Base-by-base conservation (phyloP, 2,797 vertebrate species). In the Lates japonicus region DNA sequence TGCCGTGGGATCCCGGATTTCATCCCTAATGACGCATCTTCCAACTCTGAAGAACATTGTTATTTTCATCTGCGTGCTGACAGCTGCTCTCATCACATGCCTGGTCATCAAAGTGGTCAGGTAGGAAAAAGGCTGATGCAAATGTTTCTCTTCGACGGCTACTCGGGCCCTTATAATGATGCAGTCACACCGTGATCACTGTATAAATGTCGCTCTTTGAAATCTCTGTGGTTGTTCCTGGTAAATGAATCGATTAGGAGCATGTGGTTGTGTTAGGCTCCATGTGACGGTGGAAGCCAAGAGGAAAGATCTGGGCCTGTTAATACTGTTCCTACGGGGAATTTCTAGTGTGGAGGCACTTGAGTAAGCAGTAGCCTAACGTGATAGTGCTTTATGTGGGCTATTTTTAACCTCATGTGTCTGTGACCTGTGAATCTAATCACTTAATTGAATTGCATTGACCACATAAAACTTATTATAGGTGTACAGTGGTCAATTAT, bases 21-120 rank as follows among this genome's bases (percentile, higher is more conserved):
- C 96, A 78, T 90, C 93, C 0, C 74, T 97, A 52, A 94, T 96
- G 82, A 95, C 94, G 76, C 95, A 97, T 80, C 96, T 98, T 39
- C 96, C 97, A n/a, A 95, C 96, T 41, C 95, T 98, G 81, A 97
- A 97, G 92, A 97, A 95, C 84, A 92, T 96, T 4, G 97, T 97
- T 54, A 93, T 97, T 86, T 95, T 95, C 87, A 93, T 97, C 84
- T 97, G 96, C 85, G 95, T 95, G 76, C 75, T 97, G 88, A 96
- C 96, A 80, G 96, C 95, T 78, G 92, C 92, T 46, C 95, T 99
- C 85, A 91, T 98, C 94, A 95, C 92, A 70, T 97, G 96, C 85
- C 93, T 99, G 80, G 94, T 98, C 90, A 83, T 96, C 88, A 97
- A 96, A 90, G 95, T 97, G 84, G 87, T 95, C 96, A 98, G 98